These are phyloP conservation scores for Sinonovacula constricta DNA, from an alignment of 1,140 invertebrate species.

Conservation along the genomic window DNA sequence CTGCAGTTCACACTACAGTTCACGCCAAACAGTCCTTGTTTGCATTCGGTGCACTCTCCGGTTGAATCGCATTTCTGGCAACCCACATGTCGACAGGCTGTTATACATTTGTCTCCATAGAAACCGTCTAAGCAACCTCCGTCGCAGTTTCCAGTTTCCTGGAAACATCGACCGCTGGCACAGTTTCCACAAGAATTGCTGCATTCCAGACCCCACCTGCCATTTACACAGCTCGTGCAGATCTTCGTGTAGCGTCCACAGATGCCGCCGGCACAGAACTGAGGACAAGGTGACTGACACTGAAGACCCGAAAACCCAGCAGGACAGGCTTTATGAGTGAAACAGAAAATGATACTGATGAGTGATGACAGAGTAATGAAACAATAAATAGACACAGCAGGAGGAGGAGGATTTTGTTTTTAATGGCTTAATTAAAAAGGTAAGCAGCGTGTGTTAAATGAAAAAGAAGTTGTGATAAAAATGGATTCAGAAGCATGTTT, in stretches of 20 bases:
- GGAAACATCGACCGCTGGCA: constrained; percentile 2
- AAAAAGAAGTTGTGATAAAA: too few relatives aligned
- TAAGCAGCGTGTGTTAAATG: too few relatives aligned
- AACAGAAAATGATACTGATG: too few relatives aligned
- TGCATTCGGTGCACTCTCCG: constrained; percentile 15
- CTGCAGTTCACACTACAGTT: constrained; percentile 1
- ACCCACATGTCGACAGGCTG: not conserved
- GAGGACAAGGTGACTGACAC: constrained; percentile 14
- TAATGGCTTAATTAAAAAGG: too few relatives aligned
- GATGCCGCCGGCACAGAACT: not conserved
- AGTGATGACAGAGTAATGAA: too few relatives aligned
- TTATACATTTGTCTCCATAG: constrained; percentile 4
- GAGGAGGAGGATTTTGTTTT: too few relatives aligned
- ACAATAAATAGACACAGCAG: too few relatives aligned
- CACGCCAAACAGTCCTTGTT: constrained; percentile 11
- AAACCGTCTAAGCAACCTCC: constrained; percentile 22
- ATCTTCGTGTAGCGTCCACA: constrained; percentile 8
- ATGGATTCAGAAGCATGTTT: too few relatives aligned
- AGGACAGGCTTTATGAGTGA: too few relatives aligned
- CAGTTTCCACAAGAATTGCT: constrained; percentile 11
- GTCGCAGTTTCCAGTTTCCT: constrained; percentile 5
- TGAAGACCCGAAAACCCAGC: constrained; percentile 1
- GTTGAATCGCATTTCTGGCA: constrained; percentile 18
- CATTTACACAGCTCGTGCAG: constrained; percentile 19
- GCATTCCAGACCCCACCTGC: constrained; percentile 3